These are phyloP conservation scores for Rhinella marina DNA, from an alignment of 2,797 vertebrate species.

Conservation along the genomic window DNA sequence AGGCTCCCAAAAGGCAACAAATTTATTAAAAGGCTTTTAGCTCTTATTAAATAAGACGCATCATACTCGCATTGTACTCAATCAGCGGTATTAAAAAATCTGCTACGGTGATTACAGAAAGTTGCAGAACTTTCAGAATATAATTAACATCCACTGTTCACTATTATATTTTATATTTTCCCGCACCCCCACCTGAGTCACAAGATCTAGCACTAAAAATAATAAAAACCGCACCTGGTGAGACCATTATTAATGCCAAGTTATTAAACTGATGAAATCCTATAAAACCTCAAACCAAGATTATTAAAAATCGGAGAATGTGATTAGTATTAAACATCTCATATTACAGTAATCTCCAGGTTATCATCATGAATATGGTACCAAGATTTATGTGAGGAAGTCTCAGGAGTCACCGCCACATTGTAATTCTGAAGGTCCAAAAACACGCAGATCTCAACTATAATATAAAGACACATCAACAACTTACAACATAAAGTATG, in stretches of 20 bases:
- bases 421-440: neutral
- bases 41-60: too few species aligned
- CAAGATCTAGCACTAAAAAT: neutral
- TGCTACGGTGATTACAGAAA: too few species aligned
- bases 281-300: neutral
- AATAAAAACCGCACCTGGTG: neutral
- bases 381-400: neutral
- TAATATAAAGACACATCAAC: neutral
- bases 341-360: neutral
- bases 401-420: neutral
- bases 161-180: neutral
- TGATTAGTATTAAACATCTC: constrained; percentile 1
- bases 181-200: neutral
- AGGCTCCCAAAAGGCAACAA: too few species aligned
- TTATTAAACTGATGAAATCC: neutral
- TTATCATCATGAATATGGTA: neutral
- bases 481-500: neutral
- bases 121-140: neutral
- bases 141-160: neutral
- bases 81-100: too few species aligned
- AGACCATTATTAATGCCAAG: neutral
- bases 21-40: too few species aligned
- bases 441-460: neutral
- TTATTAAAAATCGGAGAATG: neutral
- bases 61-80: too few species aligned